Evolutionary conservation across 2,797 vertebrate genomes (phyloP).

Genomic region (Hylomyscus alleni): DNA sequence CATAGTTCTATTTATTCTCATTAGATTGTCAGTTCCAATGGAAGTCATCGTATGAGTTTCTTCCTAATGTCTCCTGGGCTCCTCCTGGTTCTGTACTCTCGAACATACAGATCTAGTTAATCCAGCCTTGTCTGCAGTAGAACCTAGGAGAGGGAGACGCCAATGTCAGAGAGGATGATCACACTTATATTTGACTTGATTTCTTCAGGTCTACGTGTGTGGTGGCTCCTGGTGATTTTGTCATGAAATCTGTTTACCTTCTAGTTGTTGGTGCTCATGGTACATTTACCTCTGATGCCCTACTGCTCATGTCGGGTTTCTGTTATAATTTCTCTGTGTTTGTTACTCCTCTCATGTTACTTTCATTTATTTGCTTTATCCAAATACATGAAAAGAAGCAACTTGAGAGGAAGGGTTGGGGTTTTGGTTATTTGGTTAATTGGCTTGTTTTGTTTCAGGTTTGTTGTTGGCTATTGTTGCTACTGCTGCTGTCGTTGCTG

Average conservation of each 20-base stretch:
- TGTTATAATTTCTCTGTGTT: background rate
- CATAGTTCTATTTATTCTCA: rapidly evolving
- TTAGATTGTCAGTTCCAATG: background rate
- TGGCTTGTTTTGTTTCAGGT: background rate
- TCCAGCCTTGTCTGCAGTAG: background rate
- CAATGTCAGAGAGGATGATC: background rate
- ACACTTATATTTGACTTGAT: background rate
- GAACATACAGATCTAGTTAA: background rate
- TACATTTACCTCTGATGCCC: background rate
- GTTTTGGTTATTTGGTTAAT: background rate
- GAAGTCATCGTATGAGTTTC: background rate
- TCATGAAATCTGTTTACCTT: background rate
- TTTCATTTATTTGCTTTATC: too few species aligned
- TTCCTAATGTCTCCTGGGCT: background rate
- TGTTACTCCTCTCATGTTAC: background rate
- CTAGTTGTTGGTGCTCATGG: background rate
- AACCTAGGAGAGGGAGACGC: background rate
- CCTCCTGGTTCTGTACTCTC: background rate
- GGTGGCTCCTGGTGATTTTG: background rate
- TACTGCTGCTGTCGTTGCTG: background rate
- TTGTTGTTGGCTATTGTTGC: background rate
- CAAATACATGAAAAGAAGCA: background rate
- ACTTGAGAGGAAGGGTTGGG: background rate
- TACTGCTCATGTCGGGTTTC: rapidly evolving
- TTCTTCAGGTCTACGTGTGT: rapidly evolving